A percentile compares a stretch with the other conserved stretches of the same genome.
These are phyloP conservation scores for Dipodomys spectabilis DNA, from an alignment of 2,113 vertebrate genomes.

Conservation along the genomic window DNA sequence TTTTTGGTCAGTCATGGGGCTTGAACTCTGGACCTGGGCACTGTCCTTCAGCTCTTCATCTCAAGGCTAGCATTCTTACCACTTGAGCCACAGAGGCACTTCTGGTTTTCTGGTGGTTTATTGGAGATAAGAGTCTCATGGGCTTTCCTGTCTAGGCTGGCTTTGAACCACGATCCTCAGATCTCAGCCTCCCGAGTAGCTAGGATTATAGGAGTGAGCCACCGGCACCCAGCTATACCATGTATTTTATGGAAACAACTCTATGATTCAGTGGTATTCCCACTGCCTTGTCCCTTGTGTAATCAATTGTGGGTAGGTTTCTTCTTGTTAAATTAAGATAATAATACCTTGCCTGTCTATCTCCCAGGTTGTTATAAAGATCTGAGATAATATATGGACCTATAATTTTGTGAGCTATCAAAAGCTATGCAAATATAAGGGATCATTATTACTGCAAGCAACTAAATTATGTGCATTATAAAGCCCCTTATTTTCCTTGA, in stretches of 20 bases:
- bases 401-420: constrained; percentile 47
- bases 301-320: constrained; percentile 52
- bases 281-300: constrained; percentile 35
- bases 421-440: neutral
- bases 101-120: no score
- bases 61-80: no score
- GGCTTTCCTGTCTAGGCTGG: no score
- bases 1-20: no score
- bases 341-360: constrained; percentile 42
- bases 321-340: constrained; percentile 47
- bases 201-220: no score
- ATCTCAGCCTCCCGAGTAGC: no score
- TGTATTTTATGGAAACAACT: constrained; percentile 27
- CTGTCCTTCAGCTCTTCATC: no score
- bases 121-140: no score
- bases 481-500: constrained; percentile 37
- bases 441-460: neutral
- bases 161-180: no score
- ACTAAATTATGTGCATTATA: neutral
- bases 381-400: constrained; percentile 28
- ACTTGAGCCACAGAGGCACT: no score
- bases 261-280: constrained; percentile 59
- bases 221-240: no score
- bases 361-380: constrained; percentile 2
- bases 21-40: no score